A percentile compares a stretch with the other conserved stretches of the same genome.
These are phyloP conservation scores for Eristalis tenax DNA, from an alignment of 2,888 invertebrate species.

Conservation along the genomic window DNA sequence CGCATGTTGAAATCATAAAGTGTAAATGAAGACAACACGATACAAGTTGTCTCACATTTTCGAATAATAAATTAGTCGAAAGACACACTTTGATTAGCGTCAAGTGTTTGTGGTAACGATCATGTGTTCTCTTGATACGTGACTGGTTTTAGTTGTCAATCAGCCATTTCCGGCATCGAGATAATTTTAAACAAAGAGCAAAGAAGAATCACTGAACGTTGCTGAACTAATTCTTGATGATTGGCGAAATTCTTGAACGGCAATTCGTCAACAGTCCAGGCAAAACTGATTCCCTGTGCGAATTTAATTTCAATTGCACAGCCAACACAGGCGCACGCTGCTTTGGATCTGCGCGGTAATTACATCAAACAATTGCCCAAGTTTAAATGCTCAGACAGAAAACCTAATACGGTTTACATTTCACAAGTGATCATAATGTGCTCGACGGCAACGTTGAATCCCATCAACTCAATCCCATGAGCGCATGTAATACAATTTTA, in stretches of 20 bases:
- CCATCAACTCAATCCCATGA: background rate
- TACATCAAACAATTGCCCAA: background rate
- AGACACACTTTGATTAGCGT: slow-evolving; percentile 1
- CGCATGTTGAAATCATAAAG: background rate
- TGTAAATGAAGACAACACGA: slow-evolving; percentile 16
- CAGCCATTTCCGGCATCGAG: background rate
- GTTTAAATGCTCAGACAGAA: background rate
- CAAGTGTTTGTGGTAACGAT: background rate
- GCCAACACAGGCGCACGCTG: background rate
- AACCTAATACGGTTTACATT: background rate
- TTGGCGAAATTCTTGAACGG: too few relatives aligned
- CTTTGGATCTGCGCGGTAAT: background rate
- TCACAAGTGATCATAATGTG: background rate
- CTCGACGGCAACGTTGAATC: background rate
- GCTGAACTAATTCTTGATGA: background rate
- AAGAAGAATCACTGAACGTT: background rate
- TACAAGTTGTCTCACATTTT: background rate
- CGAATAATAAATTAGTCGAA: slow-evolving; percentile 1
- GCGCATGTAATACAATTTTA: background rate
- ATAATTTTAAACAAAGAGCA: background rate
- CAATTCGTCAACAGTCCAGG: background rate
- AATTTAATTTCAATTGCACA: background rate
- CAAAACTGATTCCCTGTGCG: background rate
- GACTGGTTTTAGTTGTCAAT: background rate
- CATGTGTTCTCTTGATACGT: background rate